These are phyloP conservation scores for Nezara viridula DNA, from an alignment of 2,888 invertebrate species.

Conservation along the genomic window DNA sequence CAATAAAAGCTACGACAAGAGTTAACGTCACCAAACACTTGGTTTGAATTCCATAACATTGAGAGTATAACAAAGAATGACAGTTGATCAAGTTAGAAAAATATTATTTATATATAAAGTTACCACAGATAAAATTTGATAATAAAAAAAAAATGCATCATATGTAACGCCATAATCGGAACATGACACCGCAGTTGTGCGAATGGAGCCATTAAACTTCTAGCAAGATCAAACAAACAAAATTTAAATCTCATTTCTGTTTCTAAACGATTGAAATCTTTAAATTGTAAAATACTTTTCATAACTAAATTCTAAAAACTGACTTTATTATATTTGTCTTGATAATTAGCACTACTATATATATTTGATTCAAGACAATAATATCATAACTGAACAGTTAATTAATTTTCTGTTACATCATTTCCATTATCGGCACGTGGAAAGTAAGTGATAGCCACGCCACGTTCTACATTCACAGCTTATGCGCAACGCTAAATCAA, in stretches of 20 bases:
- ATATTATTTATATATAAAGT: too few relatives aligned
- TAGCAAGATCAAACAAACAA: background rate
- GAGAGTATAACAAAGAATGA: background rate
- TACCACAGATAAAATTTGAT: too few relatives aligned
- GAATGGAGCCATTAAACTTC: background rate
- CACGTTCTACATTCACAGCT: background rate
- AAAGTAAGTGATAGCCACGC: slow-evolving; percentile 25
- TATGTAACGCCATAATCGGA: background rate
- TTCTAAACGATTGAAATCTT: background rate
- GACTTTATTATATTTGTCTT: too few relatives aligned
- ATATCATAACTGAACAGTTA: background rate
- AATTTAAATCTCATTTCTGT: background rate
- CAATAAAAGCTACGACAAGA: too few relatives aligned
- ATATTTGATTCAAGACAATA: background rate
- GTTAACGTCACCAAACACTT: too few relatives aligned
- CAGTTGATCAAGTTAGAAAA: background rate
- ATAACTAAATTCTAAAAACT: too few relatives aligned
- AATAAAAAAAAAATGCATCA: background rate
- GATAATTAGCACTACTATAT: too few relatives aligned
- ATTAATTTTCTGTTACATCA: slow-evolving; percentile 21
- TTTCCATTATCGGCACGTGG: background rate
- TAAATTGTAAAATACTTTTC: background rate
- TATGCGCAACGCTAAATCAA: background rate
- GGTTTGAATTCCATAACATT: background rate
- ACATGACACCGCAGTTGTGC: background rate